These are phyloP conservation scores for Amitus sp. DNA, from an alignment of 2,888 invertebrate genomes.

Conservation along the genomic window DNA sequence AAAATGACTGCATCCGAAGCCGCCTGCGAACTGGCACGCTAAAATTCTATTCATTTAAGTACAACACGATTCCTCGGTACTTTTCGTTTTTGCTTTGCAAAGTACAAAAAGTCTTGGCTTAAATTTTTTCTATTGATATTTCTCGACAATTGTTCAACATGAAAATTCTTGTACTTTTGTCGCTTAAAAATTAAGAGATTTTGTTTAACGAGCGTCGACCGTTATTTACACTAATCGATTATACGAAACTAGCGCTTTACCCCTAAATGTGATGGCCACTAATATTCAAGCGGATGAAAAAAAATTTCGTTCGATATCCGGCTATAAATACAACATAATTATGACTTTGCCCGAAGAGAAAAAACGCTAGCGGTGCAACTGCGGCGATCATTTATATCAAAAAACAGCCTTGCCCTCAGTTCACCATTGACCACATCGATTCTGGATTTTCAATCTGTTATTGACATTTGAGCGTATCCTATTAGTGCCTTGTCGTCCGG, in stretches of 20 bases:
- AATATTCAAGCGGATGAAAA: conserved; percentile 31
- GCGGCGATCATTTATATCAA: not conserved
- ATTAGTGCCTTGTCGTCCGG: conserved; percentile 95
- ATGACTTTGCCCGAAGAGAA: conserved; percentile 4
- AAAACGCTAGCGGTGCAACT: not conserved
- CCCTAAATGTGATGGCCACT: conserved; percentile 45
- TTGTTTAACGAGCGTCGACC: not conserved
- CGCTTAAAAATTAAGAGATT: not conserved
- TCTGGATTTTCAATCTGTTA: conserved; percentile 77
- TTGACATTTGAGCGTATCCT: conserved; percentile 97
- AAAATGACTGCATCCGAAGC: conserved; percentile 15
- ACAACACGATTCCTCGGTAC: conserved; percentile 56
- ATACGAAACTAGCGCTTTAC: conserved; percentile 49
- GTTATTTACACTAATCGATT: conserved; percentile 46
- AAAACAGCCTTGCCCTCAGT: not conserved
- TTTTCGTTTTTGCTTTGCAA: conserved; percentile 33
- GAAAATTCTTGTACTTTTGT: conserved; percentile 11
- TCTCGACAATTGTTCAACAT: conserved; percentile 9
- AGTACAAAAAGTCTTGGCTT: conserved; percentile 30
- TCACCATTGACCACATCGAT: not conserved
- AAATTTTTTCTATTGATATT: conserved; percentile 16
- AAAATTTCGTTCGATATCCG: conserved; percentile 14
- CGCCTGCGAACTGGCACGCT: conserved; percentile 15
- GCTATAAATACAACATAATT: not conserved
- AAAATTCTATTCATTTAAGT: conserved; percentile 59